phyloP scores from a whole-genome alignment of 1,140 invertebrate species.

The Drosophila subpulchrella region DNA sequence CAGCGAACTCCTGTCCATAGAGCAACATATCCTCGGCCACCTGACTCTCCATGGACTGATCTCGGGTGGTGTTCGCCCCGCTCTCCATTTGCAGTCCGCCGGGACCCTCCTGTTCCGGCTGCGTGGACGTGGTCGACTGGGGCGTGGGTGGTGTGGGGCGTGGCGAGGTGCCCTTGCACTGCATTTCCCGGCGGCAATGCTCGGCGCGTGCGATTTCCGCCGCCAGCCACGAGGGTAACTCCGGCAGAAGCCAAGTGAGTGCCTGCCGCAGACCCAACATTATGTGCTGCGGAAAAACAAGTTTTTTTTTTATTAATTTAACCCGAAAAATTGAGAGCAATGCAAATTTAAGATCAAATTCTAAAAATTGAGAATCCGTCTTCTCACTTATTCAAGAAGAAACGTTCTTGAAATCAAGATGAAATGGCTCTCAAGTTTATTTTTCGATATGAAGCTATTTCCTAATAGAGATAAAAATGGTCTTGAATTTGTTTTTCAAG shows the following conservation, averaged over 20 bases:
- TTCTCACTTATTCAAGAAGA: too few species aligned
- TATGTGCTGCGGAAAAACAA: constrained; percentile 88
- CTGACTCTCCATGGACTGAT: constrained; percentile 80
- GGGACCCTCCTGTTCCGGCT: constrained; percentile 69
- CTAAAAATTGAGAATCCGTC: too few species aligned
- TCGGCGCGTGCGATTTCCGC: constrained; percentile 95
- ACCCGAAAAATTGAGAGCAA: too few species aligned
- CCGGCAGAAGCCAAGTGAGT: constrained; percentile 92
- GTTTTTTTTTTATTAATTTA: background rate
- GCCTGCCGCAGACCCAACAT: constrained; percentile 92
- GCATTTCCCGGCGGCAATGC: constrained; percentile 90
- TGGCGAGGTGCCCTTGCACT: constrained; percentile 85
- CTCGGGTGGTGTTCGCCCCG: constrained; percentile 60
- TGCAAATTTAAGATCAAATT: too few species aligned
- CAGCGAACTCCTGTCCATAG: constrained; percentile 63
- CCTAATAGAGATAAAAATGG: too few species aligned
- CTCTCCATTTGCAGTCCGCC: constrained; percentile 40
- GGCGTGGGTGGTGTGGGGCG: constrained; percentile 83
- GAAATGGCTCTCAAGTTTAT: too few species aligned
- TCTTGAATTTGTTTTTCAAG: too few species aligned
- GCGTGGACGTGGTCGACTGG: constrained; percentile 80
- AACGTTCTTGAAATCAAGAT: too few species aligned
- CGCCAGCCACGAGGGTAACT: constrained; percentile 95
- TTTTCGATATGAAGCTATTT: too few species aligned
- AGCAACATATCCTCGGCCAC: constrained; percentile 75